Evolutionary conservation across 2,113 vertebrate genomes (phyloP).

Genomic region (Rhea americana): DNA sequence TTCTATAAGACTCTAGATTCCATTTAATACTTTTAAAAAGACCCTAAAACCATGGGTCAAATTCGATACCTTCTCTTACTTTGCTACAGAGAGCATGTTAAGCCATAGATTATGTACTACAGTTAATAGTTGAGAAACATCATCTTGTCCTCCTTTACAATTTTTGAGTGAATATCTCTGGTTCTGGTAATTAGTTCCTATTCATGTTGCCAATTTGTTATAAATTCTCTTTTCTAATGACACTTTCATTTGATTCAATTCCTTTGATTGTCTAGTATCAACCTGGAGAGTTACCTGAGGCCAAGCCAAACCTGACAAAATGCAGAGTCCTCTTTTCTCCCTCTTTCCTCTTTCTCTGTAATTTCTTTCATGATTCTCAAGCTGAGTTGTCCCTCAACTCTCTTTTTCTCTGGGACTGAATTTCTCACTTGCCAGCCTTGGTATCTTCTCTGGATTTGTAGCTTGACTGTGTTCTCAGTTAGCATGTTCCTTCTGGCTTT

Average conservation of each 20-base stretch:
- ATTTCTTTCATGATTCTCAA: background rate
- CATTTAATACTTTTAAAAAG: background rate
- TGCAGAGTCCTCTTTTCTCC: background rate
- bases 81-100: background rate
- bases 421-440: slow-evolving; percentile 3
- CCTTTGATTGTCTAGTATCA: slow-evolving; percentile 27
- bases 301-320: background rate
- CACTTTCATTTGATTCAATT: slow-evolving; percentile 21
- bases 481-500: slow-evolving; percentile 60
- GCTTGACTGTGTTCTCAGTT: slow-evolving; percentile 55
- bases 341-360: background rate
- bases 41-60: background rate
- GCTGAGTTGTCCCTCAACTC: background rate
- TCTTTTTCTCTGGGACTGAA: background rate
- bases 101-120: background rate
- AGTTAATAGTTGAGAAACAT: background rate
- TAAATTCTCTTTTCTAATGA: slow-evolving; percentile 2
- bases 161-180: slow-evolving; percentile 20
- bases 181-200: slow-evolving; percentile 35
- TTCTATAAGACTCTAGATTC: background rate
- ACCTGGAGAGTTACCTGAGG: slow-evolving; percentile 10
- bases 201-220: background rate
- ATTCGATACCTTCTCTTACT: background rate
- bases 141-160: background rate
- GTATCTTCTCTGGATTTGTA: slow-evolving; percentile 47